A percentile compares a stretch with the other conserved stretches of the same genome.
Evolutionary conservation across 2,888 invertebrate genomes (phyloP).

Genomic region (Epicampocera succincta): DNA sequence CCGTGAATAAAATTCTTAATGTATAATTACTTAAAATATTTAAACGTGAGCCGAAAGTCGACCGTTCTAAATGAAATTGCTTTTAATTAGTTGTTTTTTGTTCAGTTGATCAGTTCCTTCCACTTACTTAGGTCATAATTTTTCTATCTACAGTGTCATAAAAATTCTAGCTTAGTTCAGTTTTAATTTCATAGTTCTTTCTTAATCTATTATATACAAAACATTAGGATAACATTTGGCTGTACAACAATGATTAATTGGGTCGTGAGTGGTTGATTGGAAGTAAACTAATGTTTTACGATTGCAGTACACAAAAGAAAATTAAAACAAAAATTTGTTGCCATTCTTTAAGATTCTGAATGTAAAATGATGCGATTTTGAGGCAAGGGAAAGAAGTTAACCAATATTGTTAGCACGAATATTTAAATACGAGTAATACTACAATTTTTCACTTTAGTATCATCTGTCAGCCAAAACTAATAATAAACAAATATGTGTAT

Average conservation of each 20-base stretch:
- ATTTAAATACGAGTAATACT: not conserved
- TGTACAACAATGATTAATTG: not conserved
- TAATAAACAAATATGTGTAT: no score
- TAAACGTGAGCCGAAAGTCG: slow-evolving; percentile 28
- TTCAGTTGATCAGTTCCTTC: not conserved
- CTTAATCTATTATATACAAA: slow-evolving; percentile 33
- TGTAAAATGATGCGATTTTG: not conserved
- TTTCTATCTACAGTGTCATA: slow-evolving; percentile 19
- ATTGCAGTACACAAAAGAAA: no score
- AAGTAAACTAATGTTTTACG: not conserved
- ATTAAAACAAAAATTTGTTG: no score
- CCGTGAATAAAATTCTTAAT: not conserved
- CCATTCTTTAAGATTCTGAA: not conserved
- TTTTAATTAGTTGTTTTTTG: slow-evolving; percentile 1
- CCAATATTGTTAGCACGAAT: no score
- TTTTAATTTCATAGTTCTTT: slow-evolving; percentile 2
- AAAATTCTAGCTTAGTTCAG: slow-evolving; percentile 22
- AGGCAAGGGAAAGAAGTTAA: no score
- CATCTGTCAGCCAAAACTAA: not conserved
- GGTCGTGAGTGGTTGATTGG: slow-evolving; percentile 18
- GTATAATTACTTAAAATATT: not conserved
- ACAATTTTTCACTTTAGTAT: not conserved
- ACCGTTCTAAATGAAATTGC: slow-evolving; percentile 1
- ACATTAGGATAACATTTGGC: not conserved
- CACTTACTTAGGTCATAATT: not conserved